A percentile compares a stretch with the other conserved stretches of the same genome.
These are phyloP conservation scores for Anguilla rostrata DNA, from an alignment of 2,113 vertebrate species.

Conservation along the genomic window DNA sequence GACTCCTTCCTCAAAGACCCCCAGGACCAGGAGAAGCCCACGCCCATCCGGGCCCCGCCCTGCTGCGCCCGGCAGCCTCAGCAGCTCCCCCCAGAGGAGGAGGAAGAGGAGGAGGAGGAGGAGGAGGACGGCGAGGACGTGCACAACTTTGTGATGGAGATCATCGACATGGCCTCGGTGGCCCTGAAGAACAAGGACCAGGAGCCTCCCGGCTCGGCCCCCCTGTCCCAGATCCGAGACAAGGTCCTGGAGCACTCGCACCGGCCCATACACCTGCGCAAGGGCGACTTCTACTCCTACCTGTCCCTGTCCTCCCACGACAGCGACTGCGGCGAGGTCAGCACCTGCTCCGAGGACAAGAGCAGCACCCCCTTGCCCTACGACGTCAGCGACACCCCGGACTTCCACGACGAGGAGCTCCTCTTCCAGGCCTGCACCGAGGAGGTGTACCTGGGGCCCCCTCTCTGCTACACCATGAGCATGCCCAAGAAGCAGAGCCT, in stretches of 20 bases:
- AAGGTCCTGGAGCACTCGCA: constrained; percentile 95
- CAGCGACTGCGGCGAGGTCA: constrained; percentile 97
- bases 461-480: constrained; percentile 64
- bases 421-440: constrained; percentile 87
- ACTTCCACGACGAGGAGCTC: constrained; percentile 78
- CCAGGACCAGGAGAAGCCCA: constrained; percentile 53
- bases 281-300: constrained; percentile 97
- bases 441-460: constrained; percentile 75
- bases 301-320: constrained; percentile 97
- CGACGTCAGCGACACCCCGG: constrained; percentile 70
- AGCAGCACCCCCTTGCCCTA: constrained; percentile 73
- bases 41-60: constrained; percentile 44
- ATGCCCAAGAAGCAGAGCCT: constrained; percentile 49
- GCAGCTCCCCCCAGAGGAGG: constrained; percentile 33
- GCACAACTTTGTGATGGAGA: constrained; percentile 91
- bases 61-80: constrained; percentile 71
- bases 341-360: constrained; percentile 79
- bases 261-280: constrained; percentile 83
- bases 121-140: constrained; percentile 74
- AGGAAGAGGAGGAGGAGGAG: constrained; percentile 53
- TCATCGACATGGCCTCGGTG: constrained; percentile 89
- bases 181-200: constrained; percentile 85
- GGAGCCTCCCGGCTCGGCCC: constrained; percentile 66
- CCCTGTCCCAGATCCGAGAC: constrained; percentile 85
- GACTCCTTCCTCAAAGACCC: constrained; percentile 60